Conservation (phyloP, 2,113 vertebrate species). For the Ammodytes marinus region DNA sequence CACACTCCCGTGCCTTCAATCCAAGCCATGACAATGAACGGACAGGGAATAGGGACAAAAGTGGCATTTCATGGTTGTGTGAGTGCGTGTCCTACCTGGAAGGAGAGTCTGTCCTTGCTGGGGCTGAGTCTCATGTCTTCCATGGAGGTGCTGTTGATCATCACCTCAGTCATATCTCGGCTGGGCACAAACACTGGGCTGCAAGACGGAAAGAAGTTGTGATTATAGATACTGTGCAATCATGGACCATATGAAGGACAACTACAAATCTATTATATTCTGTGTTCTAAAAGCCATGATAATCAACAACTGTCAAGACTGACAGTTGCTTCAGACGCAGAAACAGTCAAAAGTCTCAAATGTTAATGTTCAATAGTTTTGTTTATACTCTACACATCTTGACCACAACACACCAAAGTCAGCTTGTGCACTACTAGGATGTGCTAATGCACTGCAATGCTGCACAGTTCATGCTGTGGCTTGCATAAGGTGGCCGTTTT, state of each 20-base stretch:
- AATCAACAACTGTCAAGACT: background rate
- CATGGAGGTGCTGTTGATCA: slow-evolving; percentile 93
- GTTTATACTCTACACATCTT: slow-evolving; percentile 37
- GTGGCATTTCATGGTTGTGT: background rate
- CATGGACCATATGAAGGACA: background rate
- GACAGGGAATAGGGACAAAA: background rate
- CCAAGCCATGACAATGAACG: background rate
- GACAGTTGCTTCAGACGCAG: background rate
- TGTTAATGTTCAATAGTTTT: background rate
- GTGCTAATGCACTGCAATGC: slow-evolving; percentile 61
- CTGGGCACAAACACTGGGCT: slow-evolving; percentile 92
- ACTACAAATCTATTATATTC: no score
- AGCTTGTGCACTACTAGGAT: background rate
- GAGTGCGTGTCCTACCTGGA: slow-evolving; percentile 87
- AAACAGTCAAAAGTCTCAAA: background rate
- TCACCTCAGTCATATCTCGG: slow-evolving; percentile 96
- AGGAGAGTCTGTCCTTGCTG: slow-evolving; percentile 94
- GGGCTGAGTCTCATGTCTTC: slow-evolving; percentile 95
- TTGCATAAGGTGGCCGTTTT: slow-evolving; percentile 52
- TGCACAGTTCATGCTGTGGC: slow-evolving; percentile 49
- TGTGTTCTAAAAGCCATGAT: background rate
- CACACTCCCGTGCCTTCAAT: background rate
- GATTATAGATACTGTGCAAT: background rate
- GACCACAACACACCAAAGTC: slow-evolving; percentile 52
- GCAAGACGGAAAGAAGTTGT: slow-evolving; percentile 26